These are phyloP conservation scores for Pardalotus punctatus DNA, from an alignment of 2,113 vertebrate species.

Conservation along the genomic window DNA sequence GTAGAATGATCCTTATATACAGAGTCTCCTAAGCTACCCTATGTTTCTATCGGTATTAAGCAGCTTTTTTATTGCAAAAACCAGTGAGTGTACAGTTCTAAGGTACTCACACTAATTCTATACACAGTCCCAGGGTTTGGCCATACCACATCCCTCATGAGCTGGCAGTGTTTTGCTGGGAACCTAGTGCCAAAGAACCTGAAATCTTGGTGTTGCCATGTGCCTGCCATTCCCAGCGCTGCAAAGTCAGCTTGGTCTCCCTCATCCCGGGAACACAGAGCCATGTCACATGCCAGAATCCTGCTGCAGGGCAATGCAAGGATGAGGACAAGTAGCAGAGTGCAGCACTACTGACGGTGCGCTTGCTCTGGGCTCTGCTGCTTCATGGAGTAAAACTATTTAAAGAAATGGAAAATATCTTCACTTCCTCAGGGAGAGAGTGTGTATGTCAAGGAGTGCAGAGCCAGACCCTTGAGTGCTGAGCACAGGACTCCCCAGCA, in stretches of 20 bases:
- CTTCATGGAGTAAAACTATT: neutral
- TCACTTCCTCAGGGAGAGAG: neutral
- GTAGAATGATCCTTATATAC: neutral
- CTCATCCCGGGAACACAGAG: neutral
- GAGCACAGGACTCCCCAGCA: no score
- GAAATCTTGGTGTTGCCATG: rapidly evolving
- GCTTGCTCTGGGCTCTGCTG: rapidly evolving
- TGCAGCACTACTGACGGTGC: neutral
- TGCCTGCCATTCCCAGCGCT: neutral
- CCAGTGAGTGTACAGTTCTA: neutral
- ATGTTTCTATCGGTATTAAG: neutral
- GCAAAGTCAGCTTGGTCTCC: neutral
- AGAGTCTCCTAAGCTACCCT: neutral
- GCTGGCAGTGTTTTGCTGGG: neutral
- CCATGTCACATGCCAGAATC: neutral
- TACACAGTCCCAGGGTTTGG: neutral
- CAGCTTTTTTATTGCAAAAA: neutral
- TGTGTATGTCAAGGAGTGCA: rapidly evolving
- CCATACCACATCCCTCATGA: neutral
- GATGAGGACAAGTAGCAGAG: neutral
- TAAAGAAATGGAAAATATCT: neutral
- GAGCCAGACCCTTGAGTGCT: neutral
- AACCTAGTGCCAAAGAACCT: neutral
- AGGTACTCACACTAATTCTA: neutral
- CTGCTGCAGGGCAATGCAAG: neutral